Conservation (phyloP, 2,797 vertebrate genomes). For the Crypturellus tataupa region DNA sequence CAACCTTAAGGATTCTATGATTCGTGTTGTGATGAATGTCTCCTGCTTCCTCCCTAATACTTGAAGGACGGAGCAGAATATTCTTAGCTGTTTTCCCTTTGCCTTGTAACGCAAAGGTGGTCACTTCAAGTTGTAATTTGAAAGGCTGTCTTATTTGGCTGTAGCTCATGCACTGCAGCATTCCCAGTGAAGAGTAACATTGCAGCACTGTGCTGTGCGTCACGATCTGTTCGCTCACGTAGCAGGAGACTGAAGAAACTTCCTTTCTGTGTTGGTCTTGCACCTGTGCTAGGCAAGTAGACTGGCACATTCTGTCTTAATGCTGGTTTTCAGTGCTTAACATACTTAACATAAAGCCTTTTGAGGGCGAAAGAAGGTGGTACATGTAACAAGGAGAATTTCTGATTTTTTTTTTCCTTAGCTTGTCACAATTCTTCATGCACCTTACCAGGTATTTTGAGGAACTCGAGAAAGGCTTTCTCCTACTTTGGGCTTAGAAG, state of each 20-base stretch:
- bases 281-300: neutral
- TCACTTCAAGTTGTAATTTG: neutral
- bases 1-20: neutral
- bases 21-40: neutral
- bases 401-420: fast-evolving
- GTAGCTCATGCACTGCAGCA: neutral
- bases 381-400: neutral
- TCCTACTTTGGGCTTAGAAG: neutral
- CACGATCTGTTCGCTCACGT: neutral
- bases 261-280: neutral
- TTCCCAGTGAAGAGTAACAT: neutral
- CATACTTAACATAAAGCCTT: neutral
- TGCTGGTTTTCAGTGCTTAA: neutral
- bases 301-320: fast-evolving
- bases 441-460: neutral
- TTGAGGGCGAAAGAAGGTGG: neutral
- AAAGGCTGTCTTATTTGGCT: neutral
- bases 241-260: neutral
- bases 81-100: neutral
- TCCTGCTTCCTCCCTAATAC: fast-evolving
- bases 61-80: neutral
- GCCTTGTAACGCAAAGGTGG: neutral
- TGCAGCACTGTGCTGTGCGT: neutral
- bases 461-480: neutral
- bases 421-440: neutral